Evolutionary conservation across 2,888 invertebrate genomes (phyloP), one percentile per base, ranked within the genome.

Genomic region (Cerastis rubricosa): DNA sequence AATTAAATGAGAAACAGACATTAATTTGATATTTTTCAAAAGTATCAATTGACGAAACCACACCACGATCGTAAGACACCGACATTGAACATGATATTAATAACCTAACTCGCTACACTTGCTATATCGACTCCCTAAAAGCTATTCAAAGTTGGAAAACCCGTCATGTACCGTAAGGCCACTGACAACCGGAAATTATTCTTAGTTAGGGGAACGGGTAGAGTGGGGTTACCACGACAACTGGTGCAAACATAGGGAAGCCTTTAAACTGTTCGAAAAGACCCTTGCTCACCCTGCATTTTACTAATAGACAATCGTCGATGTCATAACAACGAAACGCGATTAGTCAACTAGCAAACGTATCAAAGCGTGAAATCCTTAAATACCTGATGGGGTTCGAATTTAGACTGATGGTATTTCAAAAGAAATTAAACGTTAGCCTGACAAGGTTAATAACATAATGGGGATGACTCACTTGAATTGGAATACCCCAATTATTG

Each of bases 131-230:
- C 73, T 64, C 85, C 85, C 89, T 57, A 85, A 73, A 87, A 85
- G 85, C 86, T 88, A 75, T 85, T 82, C 71, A 83, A 86, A 85
- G 79, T 85, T 86, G 74, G 83, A 81, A 74, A 86, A 85, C 84
- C 76, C 73, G 68, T 72, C 74, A 57, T 79, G 86, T 84, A 85
- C 85, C 85, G 78, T 73, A 51, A 67, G 67, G 63, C 73, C 74
- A 89, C 91, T 84, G 94, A 92, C 94, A 91, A 88, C 94, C 95
- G 96, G 96, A 96, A 95, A 96, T 96, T 95, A 90, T 87, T 90
- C 89, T 90, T 89, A 84, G 71, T 61, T 79, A 82, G 91, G 90
- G 90, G 87, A 90, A 86, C 89, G 81, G 86, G 88, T 90, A 89
- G 88, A 88, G 86, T 87, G 89, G 92, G 89, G 95, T 96, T 93